Conservation (phyloP, 2,113 vertebrate species). For the Caloenas nicobarica region DNA sequence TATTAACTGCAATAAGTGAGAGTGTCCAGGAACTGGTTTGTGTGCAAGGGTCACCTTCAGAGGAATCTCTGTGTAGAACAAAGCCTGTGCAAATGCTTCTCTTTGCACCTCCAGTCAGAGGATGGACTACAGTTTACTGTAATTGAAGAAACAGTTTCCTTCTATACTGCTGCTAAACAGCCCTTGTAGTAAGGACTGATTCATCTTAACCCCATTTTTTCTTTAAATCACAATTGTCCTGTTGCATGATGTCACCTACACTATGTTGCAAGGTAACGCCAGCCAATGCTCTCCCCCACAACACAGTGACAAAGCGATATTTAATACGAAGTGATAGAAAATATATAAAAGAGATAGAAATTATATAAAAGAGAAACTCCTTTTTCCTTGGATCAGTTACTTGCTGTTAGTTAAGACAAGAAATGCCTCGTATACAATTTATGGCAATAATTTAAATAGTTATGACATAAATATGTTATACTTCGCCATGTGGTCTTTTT, state of each 20-base stretch:
- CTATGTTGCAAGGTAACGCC: background rate
- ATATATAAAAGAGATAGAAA: background rate
- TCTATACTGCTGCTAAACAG: background rate
- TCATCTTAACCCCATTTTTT: background rate
- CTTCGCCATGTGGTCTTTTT: background rate
- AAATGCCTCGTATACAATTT: background rate
- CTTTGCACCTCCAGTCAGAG: background rate
- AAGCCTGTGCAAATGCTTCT: background rate
- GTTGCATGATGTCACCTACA: background rate
- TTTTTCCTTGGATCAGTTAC: background rate
- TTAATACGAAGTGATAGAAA: background rate
- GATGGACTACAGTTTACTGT: background rate
- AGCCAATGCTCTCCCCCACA: background rate
- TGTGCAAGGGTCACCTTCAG: constrained; percentile 32
- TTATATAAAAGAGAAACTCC: background rate
- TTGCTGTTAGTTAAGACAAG: background rate
- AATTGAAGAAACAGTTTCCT: background rate
- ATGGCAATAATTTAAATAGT: background rate
- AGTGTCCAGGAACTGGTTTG: background rate
- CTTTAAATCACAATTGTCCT: background rate
- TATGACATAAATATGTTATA: background rate
- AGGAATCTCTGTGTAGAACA: background rate
- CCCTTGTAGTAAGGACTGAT: background rate
- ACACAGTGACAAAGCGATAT: background rate
- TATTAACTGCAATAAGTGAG: background rate